Evolutionary conservation across 2,888 invertebrate genomes (phyloP), one percentile per base, ranked within the genome.

Genomic region (Agonopterix arenella): DNA sequence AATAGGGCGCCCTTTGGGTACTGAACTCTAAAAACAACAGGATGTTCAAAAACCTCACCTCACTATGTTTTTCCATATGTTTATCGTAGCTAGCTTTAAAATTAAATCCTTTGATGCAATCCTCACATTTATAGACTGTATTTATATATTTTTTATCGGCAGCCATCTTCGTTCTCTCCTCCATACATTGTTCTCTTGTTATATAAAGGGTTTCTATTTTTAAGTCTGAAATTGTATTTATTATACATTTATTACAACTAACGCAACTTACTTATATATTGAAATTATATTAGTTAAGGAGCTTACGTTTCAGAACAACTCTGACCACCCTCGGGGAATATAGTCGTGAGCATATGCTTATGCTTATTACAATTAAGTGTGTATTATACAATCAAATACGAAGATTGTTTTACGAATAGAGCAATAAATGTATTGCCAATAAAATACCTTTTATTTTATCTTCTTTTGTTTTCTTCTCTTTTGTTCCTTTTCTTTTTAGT

Each of bases 91-190:
- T 66, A 1, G 63, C 70, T 47, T 76, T 76, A 18, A 69, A 73
- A n/a, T 55, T 66, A 48, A 83, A 85, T 0, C 77, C 80, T 54
- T 79, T 78, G 1, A 83, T 47, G 40, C 85, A 85, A 40, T 72
- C 56, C 1, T 50, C 60, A 49, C 85, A 85, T 56, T 77, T 80
- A 52, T 66, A 80, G 0, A 58, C 45, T 2, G 66, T 61, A 5
- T 62, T 57, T 0, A 66, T 4, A 47, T 77, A 85, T 18, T 65
- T 68, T 1, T 60, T 57, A 4, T 76, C 73, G 4, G 56, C 55
- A 1, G 60, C 52, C 57, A 67, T 62, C 5, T 55, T 56, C 0
- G 44, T 44, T 0, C 77, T 59, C 46, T 85, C 84, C 10, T 73
- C 68, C 55, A 75, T 52, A 51, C 73, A 77, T 52, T 84, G 72